A percentile compares a stretch with the other conserved stretches of the same genome.
Conservation (phyloP, 2,888 invertebrate genomes). For the Meteorus cinctellus region DNA sequence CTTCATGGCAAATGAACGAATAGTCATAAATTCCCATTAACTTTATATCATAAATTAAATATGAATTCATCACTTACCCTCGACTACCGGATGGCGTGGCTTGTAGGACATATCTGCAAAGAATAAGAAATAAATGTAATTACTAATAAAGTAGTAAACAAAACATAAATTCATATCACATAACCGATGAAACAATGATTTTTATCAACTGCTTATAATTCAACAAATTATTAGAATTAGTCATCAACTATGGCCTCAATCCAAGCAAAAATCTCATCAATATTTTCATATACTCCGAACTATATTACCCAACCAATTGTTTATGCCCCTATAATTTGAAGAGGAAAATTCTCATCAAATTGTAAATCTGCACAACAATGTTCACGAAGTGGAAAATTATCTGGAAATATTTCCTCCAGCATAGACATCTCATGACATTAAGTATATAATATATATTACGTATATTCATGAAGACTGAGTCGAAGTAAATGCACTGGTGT, state of each 20-base stretch:
- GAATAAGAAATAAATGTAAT: constrained; percentile 28
- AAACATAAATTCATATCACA: not conserved
- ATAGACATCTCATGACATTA: constrained; percentile 7
- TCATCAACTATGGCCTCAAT: too few species aligned
- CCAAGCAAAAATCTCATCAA: too few species aligned
- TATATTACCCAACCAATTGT: too few species aligned
- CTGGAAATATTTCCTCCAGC: constrained; percentile 10
- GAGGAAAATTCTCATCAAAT: not conserved
- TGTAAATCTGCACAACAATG: constrained; percentile 4
- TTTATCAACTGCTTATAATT: not conserved
- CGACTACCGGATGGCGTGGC: constrained; percentile 78
- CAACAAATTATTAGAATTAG: too few species aligned
- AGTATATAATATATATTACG: constrained; percentile 9
- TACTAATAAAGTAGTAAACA: constrained; percentile 2
- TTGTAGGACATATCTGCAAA: constrained; percentile 79
- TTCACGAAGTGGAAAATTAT: constrained; percentile 37
- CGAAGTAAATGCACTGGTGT: constrained; percentile 37
- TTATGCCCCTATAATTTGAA: not conserved
- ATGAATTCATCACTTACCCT: constrained; percentile 75
- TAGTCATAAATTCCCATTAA: too few species aligned
- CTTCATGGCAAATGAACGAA: too few species aligned
- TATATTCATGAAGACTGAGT: constrained; percentile 5
- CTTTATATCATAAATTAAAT: too few species aligned
- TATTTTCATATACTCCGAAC: too few species aligned
- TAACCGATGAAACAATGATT: not conserved